Conservation (phyloP, 2,797 vertebrate species). For the Aselliscus stoliczkanus region DNA sequence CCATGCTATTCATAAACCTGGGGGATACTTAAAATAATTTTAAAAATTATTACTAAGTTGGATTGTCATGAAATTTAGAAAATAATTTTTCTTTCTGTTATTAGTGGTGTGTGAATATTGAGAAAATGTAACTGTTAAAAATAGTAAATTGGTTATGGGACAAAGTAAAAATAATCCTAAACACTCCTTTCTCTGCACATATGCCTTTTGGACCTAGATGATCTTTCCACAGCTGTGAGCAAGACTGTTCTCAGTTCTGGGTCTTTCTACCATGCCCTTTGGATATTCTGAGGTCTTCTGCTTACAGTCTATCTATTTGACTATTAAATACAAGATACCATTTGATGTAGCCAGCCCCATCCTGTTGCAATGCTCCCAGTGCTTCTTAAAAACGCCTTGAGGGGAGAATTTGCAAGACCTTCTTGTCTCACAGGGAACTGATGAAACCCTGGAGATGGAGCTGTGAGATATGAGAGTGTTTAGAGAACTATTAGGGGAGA, state of each 20-base stretch:
- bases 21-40: constrained; percentile 15
- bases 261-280: neutral
- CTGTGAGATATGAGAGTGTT: constrained; percentile 4
- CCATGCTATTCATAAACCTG: neutral
- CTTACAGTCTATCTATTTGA: neutral
- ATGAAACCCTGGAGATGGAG: constrained; percentile 6
- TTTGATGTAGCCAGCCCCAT: neutral
- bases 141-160: constrained; percentile 21
- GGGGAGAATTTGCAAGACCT: constrained; percentile 37
- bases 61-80: constrained; percentile 14
- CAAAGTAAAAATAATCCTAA: constrained; percentile 6
- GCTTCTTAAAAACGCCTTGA: neutral
- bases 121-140: neutral
- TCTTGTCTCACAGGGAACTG: neutral
- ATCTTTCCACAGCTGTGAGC: neutral
- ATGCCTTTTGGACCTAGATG: neutral
- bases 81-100: constrained; percentile 17
- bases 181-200: neutral
- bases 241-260: constrained; percentile 16
- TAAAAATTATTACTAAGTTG: neutral
- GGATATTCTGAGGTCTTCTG: constrained; percentile 5
- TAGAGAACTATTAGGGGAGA: constrained; percentile 7
- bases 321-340: neutral
- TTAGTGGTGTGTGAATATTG: neutral
- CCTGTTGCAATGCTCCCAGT: neutral